These are phyloP conservation scores for Odontesthes bonariensis DNA, from an alignment of 2,113 vertebrate species.

Conservation along the genomic window DNA sequence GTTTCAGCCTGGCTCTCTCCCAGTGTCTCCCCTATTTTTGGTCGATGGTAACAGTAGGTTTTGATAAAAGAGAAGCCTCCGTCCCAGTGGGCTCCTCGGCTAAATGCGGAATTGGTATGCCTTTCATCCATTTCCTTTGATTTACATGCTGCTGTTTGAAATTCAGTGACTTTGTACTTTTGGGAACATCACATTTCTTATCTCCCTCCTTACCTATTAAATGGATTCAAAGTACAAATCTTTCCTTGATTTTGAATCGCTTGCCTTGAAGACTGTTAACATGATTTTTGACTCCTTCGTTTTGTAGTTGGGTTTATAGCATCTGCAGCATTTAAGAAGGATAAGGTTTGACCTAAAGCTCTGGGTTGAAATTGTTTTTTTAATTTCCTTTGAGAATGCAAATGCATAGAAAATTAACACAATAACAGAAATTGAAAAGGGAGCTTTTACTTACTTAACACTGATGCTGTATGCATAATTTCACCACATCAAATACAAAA, in stretches of 20 bases:
- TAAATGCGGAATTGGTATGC: slow-evolving; percentile 68
- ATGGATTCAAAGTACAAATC: slow-evolving; percentile 41
- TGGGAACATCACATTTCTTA: slow-evolving; percentile 42
- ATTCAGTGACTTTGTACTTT: slow-evolving; percentile 54
- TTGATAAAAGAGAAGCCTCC: slow-evolving; percentile 65
- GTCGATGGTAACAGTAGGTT: slow-evolving; percentile 54
- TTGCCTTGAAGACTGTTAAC: slow-evolving; percentile 34
- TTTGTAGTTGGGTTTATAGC: slow-evolving; percentile 7
- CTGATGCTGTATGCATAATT: too few species aligned
- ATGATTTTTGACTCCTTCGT: slow-evolving; percentile 6
- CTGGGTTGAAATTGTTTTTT: neutral
- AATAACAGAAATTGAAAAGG: too few species aligned
- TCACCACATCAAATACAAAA: too few species aligned
- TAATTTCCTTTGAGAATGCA: slow-evolving; percentile 10
- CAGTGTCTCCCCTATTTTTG: slow-evolving; percentile 52
- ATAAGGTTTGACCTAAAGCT: neutral
- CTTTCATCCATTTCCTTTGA: slow-evolving; percentile 75
- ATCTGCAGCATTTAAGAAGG: slow-evolving; percentile 8
- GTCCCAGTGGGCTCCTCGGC: slow-evolving; percentile 63
- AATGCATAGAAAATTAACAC: too few species aligned
- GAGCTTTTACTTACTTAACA: too few species aligned
- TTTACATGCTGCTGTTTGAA: slow-evolving; percentile 40
- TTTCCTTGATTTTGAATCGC: slow-evolving; percentile 33
- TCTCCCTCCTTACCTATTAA: slow-evolving; percentile 51
- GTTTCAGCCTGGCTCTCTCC: slow-evolving; percentile 38